Evolutionary conservation across 2,888 invertebrate species (phyloP).

Genomic region (Abscondita cerata): DNA sequence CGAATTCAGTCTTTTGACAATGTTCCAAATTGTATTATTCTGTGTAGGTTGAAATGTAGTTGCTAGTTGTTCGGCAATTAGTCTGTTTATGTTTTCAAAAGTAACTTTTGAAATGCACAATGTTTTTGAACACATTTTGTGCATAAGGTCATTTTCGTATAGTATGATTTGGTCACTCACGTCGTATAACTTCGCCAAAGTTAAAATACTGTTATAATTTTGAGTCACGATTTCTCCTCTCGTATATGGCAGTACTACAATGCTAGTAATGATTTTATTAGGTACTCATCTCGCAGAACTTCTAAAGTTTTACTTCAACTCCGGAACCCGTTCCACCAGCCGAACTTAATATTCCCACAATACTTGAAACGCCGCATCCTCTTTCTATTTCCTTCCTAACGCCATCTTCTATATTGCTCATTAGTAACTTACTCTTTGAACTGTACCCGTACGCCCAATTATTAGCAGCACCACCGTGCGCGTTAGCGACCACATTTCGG

Average conservation of each 20-base stretch:
- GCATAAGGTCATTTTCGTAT: constrained; percentile 61
- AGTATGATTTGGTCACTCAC: constrained; percentile 56
- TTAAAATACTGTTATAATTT: constrained; percentile 62
- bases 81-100: constrained; percentile 58
- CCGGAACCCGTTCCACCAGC: constrained; percentile 66
- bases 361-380: constrained; percentile 56
- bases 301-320: constrained; percentile 59
- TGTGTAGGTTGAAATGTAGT: constrained; percentile 59
- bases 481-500: constrained; percentile 56
- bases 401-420: constrained; percentile 53
- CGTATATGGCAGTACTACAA: constrained; percentile 59
- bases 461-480: constrained; percentile 61
- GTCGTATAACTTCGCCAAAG: constrained; percentile 58
- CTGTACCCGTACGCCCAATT: constrained; percentile 64
- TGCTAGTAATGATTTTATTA: constrained; percentile 57
- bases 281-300: constrained; percentile 57
- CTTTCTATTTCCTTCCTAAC: constrained; percentile 58
- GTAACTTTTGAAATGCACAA: constrained; percentile 45
- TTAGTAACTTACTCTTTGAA: constrained; percentile 55
- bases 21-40: constrained; percentile 45
- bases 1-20: constrained; percentile 56
- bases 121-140: constrained; percentile 54
- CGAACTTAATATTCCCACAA: constrained; percentile 60
- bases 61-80: constrained; percentile 60
- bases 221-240: constrained; percentile 63